Base-by-base conservation (phyloP, 1,140 invertebrate species). In the Pogonognathellus flavescens region DNA sequence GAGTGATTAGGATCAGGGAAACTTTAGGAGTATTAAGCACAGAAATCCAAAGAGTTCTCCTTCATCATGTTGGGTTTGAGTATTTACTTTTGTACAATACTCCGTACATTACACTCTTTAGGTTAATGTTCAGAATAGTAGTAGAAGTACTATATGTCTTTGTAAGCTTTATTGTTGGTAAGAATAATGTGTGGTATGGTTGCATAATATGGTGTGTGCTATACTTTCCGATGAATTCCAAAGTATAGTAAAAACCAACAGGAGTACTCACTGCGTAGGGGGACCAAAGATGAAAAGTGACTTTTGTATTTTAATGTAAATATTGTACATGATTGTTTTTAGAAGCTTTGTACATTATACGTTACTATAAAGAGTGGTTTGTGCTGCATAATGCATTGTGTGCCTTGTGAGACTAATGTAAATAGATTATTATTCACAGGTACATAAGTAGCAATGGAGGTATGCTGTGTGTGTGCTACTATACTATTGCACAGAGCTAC, bases 1-100 rank as follows among this genome's bases (percentile, higher is more conserved):
- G 81, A 70, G 62, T 86, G 85, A 86, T 86, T 80, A 81, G 55
- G 80, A 81, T 81, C 80, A 81, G 80, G 80, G 80, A 81, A 81
- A 81, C 80, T 81, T 81, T 50, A 55, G 50, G 1, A 3, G 31
- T 41, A 41, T 41, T 41, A 41, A 41, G 31, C 41, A 49, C n/a
- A 50, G 41, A 72, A 76, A 76, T 76, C 25, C 25, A 49, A 76
- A 49, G 70, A 76, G 70, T 76, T 76, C 41, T n/a, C n/a, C n/a
- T n/a, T n/a, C 16, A 49, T 66, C 25, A 25, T 66, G 62, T 66
- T 41, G 31, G 1, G 31, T 41, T 41, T 41, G 31, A 41, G 31
- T 41, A 41, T 41, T 41, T 41, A 41, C 31, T 41, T 41, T 41
- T 41, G 31, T 41, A 41, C 31, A 41, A 41, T 41, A 41, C 31